Evolutionary conservation across 2,113 vertebrate genomes (phyloP).

Genomic region (Tachuris rubrigastra): DNA sequence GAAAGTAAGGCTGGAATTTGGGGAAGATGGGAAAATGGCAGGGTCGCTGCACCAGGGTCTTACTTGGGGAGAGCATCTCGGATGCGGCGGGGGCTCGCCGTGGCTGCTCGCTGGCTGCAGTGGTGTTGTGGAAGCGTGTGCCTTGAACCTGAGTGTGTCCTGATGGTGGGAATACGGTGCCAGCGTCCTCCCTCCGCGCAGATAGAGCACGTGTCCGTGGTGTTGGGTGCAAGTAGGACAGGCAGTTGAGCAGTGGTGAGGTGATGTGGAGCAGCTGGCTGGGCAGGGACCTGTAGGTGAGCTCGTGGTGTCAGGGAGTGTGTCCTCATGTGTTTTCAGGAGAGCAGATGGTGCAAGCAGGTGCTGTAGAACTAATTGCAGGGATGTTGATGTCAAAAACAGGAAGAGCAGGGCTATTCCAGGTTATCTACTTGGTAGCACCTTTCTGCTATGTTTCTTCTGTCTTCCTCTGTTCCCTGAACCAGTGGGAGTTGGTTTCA

Average conservation of each 20-base stretch:
- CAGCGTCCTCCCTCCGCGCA: neutral
- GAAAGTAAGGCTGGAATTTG: constrained; percentile 86
- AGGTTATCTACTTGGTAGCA: neutral
- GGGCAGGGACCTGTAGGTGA: neutral
- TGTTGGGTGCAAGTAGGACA: neutral
- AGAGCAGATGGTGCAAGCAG: neutral
- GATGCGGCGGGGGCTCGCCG: neutral
- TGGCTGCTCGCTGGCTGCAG: neutral
- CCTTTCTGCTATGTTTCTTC: neutral
- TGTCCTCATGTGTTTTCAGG: neutral
- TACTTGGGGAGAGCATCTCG: neutral
- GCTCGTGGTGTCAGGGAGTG: neutral
- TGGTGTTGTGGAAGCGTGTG: neutral
- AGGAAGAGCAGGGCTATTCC: neutral
- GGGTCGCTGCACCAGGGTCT: neutral
- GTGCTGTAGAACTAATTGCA: neutral
- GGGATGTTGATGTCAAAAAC: neutral
- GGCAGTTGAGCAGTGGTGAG: neutral
- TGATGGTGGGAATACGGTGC: neutral
- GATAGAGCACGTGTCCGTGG: neutral
- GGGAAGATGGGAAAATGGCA: constrained; percentile 56
- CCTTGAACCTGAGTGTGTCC: neutral
- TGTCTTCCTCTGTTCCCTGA: neutral
- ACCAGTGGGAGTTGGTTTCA: constrained; percentile 46
- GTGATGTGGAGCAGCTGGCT: neutral